phyloP scores from a whole-genome alignment of 2,113 vertebrate species.

The Sclerurus mexicanus region DNA sequence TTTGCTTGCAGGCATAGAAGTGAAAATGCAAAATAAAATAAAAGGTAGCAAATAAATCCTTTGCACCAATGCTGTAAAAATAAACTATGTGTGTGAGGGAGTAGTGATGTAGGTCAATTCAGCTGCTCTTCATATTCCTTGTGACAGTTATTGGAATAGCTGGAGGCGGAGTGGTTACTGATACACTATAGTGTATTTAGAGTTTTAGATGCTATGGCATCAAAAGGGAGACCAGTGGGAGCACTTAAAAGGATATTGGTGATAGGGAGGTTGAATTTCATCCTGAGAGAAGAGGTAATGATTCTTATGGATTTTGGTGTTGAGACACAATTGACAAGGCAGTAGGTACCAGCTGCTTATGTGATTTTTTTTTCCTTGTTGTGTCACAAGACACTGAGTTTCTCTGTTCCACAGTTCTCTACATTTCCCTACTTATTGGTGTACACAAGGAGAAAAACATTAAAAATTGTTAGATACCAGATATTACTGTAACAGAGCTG shows the following conservation, averaged over 20 bases:
- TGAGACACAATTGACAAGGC: neutral
- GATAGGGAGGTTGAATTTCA: constrained; percentile 1
- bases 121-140: constrained; percentile 2
- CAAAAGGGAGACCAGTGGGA: constrained; percentile 11
- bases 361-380: neutral
- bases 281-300: neutral
- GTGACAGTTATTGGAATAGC: constrained; percentile 47
- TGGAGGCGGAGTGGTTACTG: neutral
- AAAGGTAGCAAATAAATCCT: neutral
- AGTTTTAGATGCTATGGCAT: neutral
- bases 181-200: neutral
- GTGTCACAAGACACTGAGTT: neutral
- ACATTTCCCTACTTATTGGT: neutral
- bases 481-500: neutral
- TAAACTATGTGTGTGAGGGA: neutral
- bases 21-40: neutral
- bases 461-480: neutral
- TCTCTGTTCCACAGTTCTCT: neutral
- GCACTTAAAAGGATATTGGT: neutral
- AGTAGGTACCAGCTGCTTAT: neutral
- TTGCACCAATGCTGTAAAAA: neutral
- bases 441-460: neutral
- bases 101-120: constrained; percentile 18
- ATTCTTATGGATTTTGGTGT: neutral
- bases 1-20: neutral